These are phyloP conservation scores for Pelusios castaneus DNA, from an alignment of 2,113 vertebrate species.

Conservation along the genomic window DNA sequence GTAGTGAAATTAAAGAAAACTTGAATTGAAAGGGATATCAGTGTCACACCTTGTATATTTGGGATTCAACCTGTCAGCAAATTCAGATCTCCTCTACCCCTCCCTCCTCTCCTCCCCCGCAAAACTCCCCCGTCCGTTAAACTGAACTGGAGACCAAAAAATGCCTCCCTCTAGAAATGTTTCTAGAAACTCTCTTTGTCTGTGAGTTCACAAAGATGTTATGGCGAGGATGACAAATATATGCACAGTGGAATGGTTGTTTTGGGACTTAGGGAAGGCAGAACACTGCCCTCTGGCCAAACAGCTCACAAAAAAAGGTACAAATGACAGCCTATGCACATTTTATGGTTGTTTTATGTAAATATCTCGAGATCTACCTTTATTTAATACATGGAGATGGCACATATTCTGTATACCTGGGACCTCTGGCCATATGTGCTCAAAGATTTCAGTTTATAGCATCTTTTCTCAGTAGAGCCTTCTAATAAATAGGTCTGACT, in stretches of 20 bases:
- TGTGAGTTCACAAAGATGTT: slow-evolving; percentile 30
- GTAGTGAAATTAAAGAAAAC: neutral
- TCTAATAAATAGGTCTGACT: neutral
- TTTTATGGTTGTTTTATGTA: neutral
- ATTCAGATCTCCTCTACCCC: neutral
- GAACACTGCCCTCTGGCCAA: neutral
- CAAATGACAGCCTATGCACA: neutral
- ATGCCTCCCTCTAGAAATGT: neutral
- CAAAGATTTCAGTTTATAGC: neutral
- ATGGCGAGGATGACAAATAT: slow-evolving; percentile 8
- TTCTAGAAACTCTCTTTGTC: slow-evolving; percentile 10
- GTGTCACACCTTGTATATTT: neutral
- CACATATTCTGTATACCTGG: neutral
- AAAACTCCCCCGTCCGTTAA: no score
- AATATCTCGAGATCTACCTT: neutral
- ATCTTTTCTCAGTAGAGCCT: neutral
- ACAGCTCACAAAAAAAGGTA: neutral
- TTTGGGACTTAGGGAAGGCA: neutral
- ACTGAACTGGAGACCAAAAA: neutral
- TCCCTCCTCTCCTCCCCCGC: neutral
- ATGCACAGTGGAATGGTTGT: slow-evolving; percentile 6
- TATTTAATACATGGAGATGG: neutral
- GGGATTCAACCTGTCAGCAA: neutral
- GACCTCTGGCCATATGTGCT: neutral
- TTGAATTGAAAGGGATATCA: neutral